Evolutionary conservation across 1,140 invertebrate species (phyloP).

Genomic region (Drosophila lowei): DNA sequence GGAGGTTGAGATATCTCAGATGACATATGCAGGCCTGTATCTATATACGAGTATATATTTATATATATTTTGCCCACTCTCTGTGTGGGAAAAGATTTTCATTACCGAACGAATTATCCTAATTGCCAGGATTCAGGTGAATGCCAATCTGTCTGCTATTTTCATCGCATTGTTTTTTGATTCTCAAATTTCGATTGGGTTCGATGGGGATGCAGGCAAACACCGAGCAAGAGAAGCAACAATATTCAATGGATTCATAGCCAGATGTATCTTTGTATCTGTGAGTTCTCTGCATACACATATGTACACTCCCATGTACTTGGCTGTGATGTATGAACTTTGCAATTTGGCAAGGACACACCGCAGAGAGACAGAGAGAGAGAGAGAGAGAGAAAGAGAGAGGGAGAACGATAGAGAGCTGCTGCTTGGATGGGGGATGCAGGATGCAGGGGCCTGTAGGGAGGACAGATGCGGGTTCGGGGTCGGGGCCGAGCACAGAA

Average conservation of each 20-base stretch:
- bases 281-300: background rate
- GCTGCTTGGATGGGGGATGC: background rate
- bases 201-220: too few species aligned
- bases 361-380: background rate
- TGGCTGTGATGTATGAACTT: conserved; percentile 58
- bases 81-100: too few species aligned
- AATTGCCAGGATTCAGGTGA: too few species aligned
- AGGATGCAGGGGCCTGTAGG: background rate
- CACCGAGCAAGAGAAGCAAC: too few species aligned
- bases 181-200: too few species aligned
- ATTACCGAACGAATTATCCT: too few species aligned
- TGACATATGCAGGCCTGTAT: too few species aligned
- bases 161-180: too few species aligned
- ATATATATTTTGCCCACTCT: too few species aligned
- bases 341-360: conserved; percentile 68
- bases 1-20: too few species aligned
- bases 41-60: too few species aligned
- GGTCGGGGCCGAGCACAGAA: conserved; percentile 71
- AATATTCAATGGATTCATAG: background rate
- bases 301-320: background rate
- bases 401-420: conserved; percentile 3
- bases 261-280: background rate
- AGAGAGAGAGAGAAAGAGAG: background rate
- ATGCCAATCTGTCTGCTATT: too few species aligned
- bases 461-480: conserved; percentile 19